These are phyloP conservation scores for Perccottus glenii DNA, from an alignment of 2,113 vertebrate species.

Conservation along the genomic window DNA sequence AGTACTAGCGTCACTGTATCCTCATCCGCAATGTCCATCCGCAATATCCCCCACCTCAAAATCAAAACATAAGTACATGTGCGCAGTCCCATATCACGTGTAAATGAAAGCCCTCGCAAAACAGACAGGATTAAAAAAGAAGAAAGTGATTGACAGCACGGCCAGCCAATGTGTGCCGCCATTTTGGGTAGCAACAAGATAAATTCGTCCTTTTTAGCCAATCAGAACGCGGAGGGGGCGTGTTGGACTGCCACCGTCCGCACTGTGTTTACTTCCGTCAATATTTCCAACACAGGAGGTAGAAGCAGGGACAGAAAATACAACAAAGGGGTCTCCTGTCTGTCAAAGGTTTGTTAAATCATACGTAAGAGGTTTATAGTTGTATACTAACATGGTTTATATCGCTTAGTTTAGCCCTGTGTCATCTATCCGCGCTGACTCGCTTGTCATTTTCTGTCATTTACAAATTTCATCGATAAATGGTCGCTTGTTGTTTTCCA, in stretches of 20 bases:
- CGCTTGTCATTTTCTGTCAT: slow-evolving; percentile 37
- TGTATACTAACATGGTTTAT: not conserved
- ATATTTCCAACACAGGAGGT: slow-evolving; percentile 60
- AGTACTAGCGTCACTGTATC: not conserved
- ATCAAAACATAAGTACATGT: slow-evolving; percentile 79
- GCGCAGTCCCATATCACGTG: slow-evolving; percentile 76
- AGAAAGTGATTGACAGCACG: slow-evolving; percentile 45
- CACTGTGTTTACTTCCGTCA: slow-evolving; percentile 83
- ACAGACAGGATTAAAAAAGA: slow-evolving; percentile 32
- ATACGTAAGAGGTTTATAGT: not conserved
- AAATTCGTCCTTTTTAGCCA: slow-evolving; percentile 59
- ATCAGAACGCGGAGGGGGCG: slow-evolving; percentile 60
- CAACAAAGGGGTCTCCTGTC: slow-evolving; percentile 47
- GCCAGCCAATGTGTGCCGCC: slow-evolving; percentile 63
- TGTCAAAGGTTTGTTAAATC: slow-evolving; percentile 44
- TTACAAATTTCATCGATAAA: not conserved
- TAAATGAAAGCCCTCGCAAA: slow-evolving; percentile 61
- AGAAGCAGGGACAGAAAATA: slow-evolving; percentile 2
- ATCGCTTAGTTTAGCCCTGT: not conserved
- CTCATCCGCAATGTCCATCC: not conserved
- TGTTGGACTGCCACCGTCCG: not conserved
- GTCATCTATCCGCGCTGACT: not conserved
- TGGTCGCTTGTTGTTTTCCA: slow-evolving; percentile 4
- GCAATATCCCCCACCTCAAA: slow-evolving; percentile 58
- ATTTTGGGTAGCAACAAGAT: slow-evolving; percentile 72